A percentile compares a stretch with the other conserved stretches of the same genome.
phyloP scores from a whole-genome alignment of 2,113 vertebrate species.

The Uropsilus gracilis region DNA sequence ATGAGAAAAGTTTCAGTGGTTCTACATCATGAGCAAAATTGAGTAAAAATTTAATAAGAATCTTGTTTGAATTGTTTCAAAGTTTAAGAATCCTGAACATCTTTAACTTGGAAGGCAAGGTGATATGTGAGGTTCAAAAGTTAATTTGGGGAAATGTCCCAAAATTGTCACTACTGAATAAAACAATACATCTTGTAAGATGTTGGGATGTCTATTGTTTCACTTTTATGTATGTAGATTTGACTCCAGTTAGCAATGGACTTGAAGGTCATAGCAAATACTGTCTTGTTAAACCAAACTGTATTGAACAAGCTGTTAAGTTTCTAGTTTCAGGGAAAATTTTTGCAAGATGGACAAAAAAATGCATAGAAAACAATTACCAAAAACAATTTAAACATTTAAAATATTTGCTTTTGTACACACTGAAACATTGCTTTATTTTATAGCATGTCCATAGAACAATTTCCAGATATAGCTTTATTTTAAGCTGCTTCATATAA shows the following conservation, averaged over 20 bases:
- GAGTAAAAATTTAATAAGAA: conserved; percentile 13
- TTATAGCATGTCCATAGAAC: conserved; percentile 50
- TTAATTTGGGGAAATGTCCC: conserved; percentile 2
- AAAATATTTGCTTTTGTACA: conserved; percentile 51
- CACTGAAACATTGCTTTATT: conserved; percentile 42
- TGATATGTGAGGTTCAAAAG: conserved; percentile 40
- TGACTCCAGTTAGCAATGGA: conserved; percentile 53
- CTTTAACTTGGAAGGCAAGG: not conserved
- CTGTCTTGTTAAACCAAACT: not conserved
- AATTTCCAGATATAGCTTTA: conserved; percentile 45
- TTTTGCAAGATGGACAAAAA: conserved; percentile 31
- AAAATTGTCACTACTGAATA: conserved; percentile 5
- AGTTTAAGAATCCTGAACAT: not conserved
- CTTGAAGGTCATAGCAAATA: conserved; percentile 34
- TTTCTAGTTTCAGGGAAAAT: not conserved
- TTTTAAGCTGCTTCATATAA: conserved; percentile 37
- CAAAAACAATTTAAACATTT: conserved; percentile 56
- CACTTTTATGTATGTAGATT: conserved; percentile 31
- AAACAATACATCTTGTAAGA: conserved; percentile 47
- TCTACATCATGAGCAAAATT: not conserved
- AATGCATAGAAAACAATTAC: not conserved
- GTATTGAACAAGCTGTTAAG: not conserved
- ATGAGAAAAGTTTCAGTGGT: not conserved
- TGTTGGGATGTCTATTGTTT: conserved; percentile 40
- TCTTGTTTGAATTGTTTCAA: not conserved